A percentile compares a stretch with the other conserved stretches of the same genome.
Conservation (phyloP, 2,888 invertebrate species). For the Ditula angustiorana region DNA sequence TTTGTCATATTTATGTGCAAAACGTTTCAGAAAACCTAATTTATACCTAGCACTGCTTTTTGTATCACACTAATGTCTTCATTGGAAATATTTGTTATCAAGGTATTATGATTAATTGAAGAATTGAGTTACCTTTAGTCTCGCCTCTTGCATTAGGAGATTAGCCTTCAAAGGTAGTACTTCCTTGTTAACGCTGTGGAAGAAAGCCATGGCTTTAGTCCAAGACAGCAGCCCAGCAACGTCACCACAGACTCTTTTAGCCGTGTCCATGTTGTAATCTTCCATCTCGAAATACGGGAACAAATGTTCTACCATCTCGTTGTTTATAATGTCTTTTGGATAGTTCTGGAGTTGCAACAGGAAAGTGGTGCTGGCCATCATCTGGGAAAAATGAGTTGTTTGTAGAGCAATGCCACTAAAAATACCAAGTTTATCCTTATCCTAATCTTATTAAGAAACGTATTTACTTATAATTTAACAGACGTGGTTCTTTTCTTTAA, state of each 20-base stretch:
- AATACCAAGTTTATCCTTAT: background rate
- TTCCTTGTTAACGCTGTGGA: slow-evolving; percentile 98
- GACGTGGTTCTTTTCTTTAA: no score
- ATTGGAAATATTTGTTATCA: slow-evolving; percentile 29
- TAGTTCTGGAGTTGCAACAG: slow-evolving; percentile 96
- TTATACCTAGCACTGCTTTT: no score
- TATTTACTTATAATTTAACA: no score
- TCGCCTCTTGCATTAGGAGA: slow-evolving; percentile 94
- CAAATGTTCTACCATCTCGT: slow-evolving; percentile 97
- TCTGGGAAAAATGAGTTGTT: slow-evolving; percentile 73
- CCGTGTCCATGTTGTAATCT: slow-evolving; percentile 98
- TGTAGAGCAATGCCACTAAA: background rate
- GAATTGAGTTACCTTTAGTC: slow-evolving; percentile 87
- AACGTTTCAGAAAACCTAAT: no score
- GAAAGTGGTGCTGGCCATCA: slow-evolving; percentile 98
- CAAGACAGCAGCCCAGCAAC: slow-evolving; percentile 97
- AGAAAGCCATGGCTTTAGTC: slow-evolving; percentile 98
- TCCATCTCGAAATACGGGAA: slow-evolving; percentile 97
- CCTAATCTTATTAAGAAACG: no score
- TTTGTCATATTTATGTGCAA: background rate
- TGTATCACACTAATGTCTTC: no score
- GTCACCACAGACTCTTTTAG: slow-evolving; percentile 97
- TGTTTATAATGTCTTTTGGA: slow-evolving; percentile 98
- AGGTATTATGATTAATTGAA: slow-evolving; percentile 7
- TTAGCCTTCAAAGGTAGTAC: slow-evolving; percentile 97